phyloP scores from a whole-genome alignment of 1,140 invertebrate species.

The Sminthurides bifidus region DNA sequence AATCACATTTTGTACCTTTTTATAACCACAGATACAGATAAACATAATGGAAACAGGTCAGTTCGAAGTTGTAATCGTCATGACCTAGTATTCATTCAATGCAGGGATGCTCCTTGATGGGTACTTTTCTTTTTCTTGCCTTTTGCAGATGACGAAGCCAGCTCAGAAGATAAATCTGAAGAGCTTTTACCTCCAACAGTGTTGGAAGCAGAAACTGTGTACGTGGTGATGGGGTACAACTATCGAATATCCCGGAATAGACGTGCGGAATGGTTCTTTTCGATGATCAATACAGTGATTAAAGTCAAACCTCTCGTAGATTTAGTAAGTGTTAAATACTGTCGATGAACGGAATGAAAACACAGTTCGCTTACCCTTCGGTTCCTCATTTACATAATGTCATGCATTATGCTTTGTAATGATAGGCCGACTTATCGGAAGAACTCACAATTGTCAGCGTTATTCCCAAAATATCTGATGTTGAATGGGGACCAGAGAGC shows the following conservation, averaged over 20 bases:
- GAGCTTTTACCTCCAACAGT: conserved; percentile 18
- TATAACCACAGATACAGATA: no score
- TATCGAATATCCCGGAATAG: conserved; percentile 63
- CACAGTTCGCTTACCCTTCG: no score
- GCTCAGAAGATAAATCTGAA: background rate
- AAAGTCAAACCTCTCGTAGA: conserved; percentile 37
- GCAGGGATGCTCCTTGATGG: no score
- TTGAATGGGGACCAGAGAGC: conserved; percentile 42
- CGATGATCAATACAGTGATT: conserved; percentile 53
- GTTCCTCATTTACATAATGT: background rate
- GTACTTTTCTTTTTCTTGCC: no score
- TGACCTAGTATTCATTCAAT: no score
- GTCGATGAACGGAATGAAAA: no score
- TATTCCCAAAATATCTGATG: conserved; percentile 43
- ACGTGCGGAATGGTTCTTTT: conserved; percentile 60
- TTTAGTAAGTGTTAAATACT: no score
- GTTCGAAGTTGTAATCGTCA: no score
- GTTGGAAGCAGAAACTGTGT: conserved; percentile 54
- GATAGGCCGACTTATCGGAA: conserved; percentile 24
- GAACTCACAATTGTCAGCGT: conserved; percentile 54
- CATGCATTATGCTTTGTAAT: background rate
- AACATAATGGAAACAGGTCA: no score
- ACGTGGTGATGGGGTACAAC: conserved; percentile 58
- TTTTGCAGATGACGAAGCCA: no score
- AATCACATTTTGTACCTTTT: no score